Base-by-base conservation (phyloP, 2,797 vertebrate genomes). In the Anguilla obscura region DNA sequence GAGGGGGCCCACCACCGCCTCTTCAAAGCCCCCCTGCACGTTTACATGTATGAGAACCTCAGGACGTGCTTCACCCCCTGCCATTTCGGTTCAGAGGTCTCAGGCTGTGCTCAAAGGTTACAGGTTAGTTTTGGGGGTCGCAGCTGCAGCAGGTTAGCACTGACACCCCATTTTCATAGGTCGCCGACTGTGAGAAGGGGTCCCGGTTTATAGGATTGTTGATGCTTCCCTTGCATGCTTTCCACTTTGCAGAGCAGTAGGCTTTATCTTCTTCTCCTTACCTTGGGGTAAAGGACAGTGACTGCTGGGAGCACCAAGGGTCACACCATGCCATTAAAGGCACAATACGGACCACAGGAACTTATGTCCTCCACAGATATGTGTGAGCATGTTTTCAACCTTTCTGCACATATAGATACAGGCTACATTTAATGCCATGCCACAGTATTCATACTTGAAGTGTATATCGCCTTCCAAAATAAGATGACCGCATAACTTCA, bases 81-180 rank as follows among this genome's bases (percentile, higher is more conserved):
- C 33, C 36, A 14, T 16, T 76, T 76, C 0, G 3, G 33, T 36
- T 40, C 33, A 76, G 33, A 76, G 33, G 30, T 76, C 74, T 3
- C 74, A 76, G 16, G 33, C 36, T 40, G 36, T 9, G 74, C 40
- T 76, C 33, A 69, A 24, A 27, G n/a, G 4, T 69, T 27, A 69
- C 63, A 27, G 63, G 7, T 9, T 24, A 27, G 63, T 24, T 69
- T 69, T 27, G 14, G 74, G 33, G 74, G 33, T 76, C 14, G 74
- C 74, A 76, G 74, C 74, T 76, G 74, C 74, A 7, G 74, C 74
- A 76, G 33, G 74, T 76, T 76, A 76, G 36, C 33, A 16, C 3
- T 40, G 3, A 36, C 74, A 40, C 14, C 6, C 74, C 69, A 8
- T 71, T 9, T 71, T 30, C 9, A 71, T 71, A 71, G 69, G 27